phyloP scores from a whole-genome alignment of 1,140 invertebrate genomes.

The Leptinotarsa texana region DNA sequence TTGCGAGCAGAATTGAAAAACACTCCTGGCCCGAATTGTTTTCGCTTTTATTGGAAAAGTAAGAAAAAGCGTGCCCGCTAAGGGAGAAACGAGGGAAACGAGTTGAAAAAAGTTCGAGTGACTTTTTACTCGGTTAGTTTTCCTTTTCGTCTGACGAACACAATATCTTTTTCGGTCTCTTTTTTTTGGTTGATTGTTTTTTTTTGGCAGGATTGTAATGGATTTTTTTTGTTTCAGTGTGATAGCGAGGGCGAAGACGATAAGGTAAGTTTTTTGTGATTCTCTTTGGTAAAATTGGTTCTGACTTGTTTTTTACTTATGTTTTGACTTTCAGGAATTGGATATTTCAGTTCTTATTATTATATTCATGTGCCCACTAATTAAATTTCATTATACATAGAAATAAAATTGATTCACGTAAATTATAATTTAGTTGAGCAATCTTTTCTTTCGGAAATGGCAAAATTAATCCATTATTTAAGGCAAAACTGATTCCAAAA shows the following conservation, averaged over 20 bases:
- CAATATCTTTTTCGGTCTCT: conserved; percentile 16
- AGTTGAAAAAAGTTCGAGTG: conserved; percentile 18
- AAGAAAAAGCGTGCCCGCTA: conserved; percentile 6
- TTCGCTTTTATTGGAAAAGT: conserved; percentile 22
- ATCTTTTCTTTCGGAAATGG: too few relatives aligned
- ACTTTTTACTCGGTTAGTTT: conserved; percentile 22
- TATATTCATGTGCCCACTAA: too few relatives aligned
- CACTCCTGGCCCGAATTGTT: conserved; percentile 15
- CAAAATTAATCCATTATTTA: too few relatives aligned
- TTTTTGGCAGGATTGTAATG: conserved; percentile 33
- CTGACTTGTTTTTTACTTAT: too few relatives aligned
- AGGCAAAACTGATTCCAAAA: too few relatives aligned
- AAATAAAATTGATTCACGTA: too few relatives aligned
- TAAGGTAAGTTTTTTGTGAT: conserved; percentile 66
- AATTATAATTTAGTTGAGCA: too few relatives aligned
- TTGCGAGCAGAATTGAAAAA: conserved; percentile 14
- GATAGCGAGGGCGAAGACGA: conserved; percentile 87
- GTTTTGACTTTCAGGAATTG: too few relatives aligned
- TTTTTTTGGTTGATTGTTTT: conserved; percentile 22
- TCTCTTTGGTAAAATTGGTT: too few relatives aligned
- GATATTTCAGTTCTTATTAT: too few relatives aligned
- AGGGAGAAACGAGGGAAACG: conserved; percentile 15
- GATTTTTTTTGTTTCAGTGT: conserved; percentile 71
- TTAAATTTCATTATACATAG: too few relatives aligned
- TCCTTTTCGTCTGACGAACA: conserved; percentile 27